Base-by-base conservation (phyloP, 2,888 invertebrate genomes). In the Dolichomitus sp. region DNA sequence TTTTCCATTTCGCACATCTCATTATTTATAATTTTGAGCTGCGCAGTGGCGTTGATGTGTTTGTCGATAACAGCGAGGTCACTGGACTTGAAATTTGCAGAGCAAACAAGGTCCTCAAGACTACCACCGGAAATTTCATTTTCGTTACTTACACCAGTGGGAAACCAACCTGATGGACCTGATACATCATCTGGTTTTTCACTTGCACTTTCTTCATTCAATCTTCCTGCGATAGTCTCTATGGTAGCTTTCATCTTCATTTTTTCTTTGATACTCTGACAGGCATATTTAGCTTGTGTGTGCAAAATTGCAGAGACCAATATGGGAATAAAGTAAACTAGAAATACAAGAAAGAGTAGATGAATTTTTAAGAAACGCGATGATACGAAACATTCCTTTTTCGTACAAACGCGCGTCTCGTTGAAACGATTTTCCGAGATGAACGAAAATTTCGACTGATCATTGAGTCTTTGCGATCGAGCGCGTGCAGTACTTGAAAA, bases 271-370 rank as follows among this genome's bases (percentile, higher is more conserved):
- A 87, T 69, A 73, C 61, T 80, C 0, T 54, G 59, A 48, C 87
- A 87, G 9, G 81, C 61, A 54, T 86, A 86, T 66, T 61, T 75
- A 1, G 82, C 81, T 12, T 82, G 83, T 17, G 85, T 83, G 65
- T 85, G 84, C 17, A 88, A 73, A 37, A 89, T 84, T 11, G 84
- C 84, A 12, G 89, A 89, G 1, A 87, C 52, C 9, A 89, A 76
- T 78, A 91, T 89, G 17, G 91, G 88, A 19, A 89, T 78, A 27
- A 92, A 90, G 65, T 92, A 92, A 57, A 92, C 74, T 2, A 91
- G 9, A 61, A 92, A 90, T 23, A 91, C 50, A 17, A 93, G 23
- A 5, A 89, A 42, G 27, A 93, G 87, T 27, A 93, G 78, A 78
- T 93, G 87, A 50, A 89, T 80, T 83, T 89, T 92, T 12, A 93